A percentile compares a stretch with the other conserved stretches of the same genome.
Evolutionary conservation across 2,888 invertebrate species (phyloP).

Genomic region (Calephelis perditalis): DNA sequence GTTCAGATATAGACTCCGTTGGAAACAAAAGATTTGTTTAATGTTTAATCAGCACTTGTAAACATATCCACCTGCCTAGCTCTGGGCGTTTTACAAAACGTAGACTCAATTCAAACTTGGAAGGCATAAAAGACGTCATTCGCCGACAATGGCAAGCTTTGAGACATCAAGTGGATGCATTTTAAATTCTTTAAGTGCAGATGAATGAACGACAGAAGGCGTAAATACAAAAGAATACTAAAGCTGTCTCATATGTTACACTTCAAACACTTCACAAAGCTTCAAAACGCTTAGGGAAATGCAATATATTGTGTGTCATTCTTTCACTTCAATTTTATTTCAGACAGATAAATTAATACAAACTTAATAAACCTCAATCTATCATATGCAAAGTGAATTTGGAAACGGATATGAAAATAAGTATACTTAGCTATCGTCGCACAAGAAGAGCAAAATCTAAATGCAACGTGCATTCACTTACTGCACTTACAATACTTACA

Average conservation of each 20-base stretch:
- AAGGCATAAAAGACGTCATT: conserved; percentile 2
- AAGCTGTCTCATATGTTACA: neutral
- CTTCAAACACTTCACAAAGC: neutral
- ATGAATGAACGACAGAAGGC: neutral
- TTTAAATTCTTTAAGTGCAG: conserved; percentile 26
- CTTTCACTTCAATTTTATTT: no score
- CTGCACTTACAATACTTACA: no score
- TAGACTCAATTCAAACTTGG: conserved; percentile 19
- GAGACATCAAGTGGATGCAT: conserved; percentile 28
- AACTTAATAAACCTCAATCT: no score
- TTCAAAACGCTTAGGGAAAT: no score
- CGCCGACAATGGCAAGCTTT: conserved; percentile 26
- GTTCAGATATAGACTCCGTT: neutral
- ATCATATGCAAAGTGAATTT: no score
- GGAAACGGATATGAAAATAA: no score
- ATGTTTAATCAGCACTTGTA: neutral
- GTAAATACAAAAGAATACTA: conserved; percentile 3
- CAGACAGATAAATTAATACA: no score
- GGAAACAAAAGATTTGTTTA: neutral
- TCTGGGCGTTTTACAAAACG: conserved; percentile 26
- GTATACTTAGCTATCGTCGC: no score
- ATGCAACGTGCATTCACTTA: no score
- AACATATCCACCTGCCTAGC: conserved; percentile 16
- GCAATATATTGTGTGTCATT: no score
- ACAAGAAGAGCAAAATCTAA: no score